These are phyloP conservation scores for Pinctada fucata DNA, from an alignment of 2,888 invertebrate genomes.

Conservation along the genomic window DNA sequence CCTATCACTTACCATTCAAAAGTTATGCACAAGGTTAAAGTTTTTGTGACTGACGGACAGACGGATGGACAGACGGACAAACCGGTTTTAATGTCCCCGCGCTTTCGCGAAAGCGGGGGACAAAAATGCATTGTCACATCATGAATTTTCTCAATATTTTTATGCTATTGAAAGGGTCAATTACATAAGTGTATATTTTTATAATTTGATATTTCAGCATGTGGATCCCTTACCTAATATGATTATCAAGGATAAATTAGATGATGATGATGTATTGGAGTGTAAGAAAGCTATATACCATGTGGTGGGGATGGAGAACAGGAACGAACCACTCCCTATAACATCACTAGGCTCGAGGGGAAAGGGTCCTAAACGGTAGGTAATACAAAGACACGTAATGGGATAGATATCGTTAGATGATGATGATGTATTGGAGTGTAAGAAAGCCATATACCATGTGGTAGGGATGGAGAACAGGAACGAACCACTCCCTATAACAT, in stretches of 20 bases:
- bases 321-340: constrained; percentile 88
- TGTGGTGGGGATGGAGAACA: constrained; percentile 87
- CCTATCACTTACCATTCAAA: too few species aligned
- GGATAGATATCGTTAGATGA: too few species aligned
- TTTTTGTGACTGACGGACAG: too few species aligned
- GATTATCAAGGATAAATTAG: constrained; percentile 88
- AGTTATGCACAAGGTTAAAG: too few species aligned
- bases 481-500: constrained; percentile 86
- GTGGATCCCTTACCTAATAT: constrained; percentile 88
- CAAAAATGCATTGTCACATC: too few species aligned
- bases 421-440: constrained; percentile 90
- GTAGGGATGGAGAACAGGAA: constrained; percentile 89
- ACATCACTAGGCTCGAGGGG: constrained; percentile 77
- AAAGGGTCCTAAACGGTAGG: constrained; percentile 77
- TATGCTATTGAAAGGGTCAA: too few species aligned
- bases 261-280: constrained; percentile 89
- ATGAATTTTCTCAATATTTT: too few species aligned
- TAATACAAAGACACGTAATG: neutral
- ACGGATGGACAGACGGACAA: too few species aligned
- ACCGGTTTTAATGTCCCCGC: too few species aligned
- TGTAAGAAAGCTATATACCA: constrained; percentile 91
- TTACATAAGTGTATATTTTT: too few species aligned
- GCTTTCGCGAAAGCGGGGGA: too few species aligned
- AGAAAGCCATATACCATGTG: constrained; percentile 88
- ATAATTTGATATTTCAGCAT: constrained; percentile 79